Evolutionary conservation across 2,888 invertebrate genomes (phyloP), one percentile per base, ranked within the genome.

Genomic region (Sesia apiformis): DNA sequence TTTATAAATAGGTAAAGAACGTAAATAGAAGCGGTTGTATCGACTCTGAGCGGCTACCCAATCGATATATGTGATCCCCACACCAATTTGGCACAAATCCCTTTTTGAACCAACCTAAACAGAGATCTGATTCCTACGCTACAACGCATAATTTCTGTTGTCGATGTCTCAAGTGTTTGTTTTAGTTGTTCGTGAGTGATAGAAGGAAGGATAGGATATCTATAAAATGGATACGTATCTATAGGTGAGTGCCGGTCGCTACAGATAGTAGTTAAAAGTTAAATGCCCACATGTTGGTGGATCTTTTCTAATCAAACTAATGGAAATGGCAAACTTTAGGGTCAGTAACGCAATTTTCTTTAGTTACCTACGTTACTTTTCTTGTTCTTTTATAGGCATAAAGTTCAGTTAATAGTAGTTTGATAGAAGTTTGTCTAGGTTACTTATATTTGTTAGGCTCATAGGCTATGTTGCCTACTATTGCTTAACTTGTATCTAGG

Each of bases 1-100:
- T 77, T 82, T 88, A 89, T 88, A 89, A 88, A 89, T 88, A 87
- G 86, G 85, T 87, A 86, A 87, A 78, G 78, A 84, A 82, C 83
- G 81, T 85, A 88, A 88, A 88, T 87, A 86, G 84, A 80, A 79
- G 71, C 79, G 76, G 79, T 83, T 85, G 85, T 86, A 87, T 88
- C 79, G 84, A 74, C 81, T 76, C 72, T 70, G 76, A 76, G 76
- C 76, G 72, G 72, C 85, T 75, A 78, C 85, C 23, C 82, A 88
- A 89, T 89, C 88, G 84, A 89, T 89, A 88, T 80, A 58, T 59
- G 63, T 66, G 66, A 66, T 59, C 62, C 58, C 62, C 63, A 60
- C 57, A 52, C 54, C 61, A 60, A 63, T 71, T 63, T 60, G 69
- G 60, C 72, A 56, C 65, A 82, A 74, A 66, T 65, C 60, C 62